Evolutionary conservation across 2,113 vertebrate genomes (phyloP), one percentile per base, ranked within the genome.

Genomic region (Gavia stellata): DNA sequence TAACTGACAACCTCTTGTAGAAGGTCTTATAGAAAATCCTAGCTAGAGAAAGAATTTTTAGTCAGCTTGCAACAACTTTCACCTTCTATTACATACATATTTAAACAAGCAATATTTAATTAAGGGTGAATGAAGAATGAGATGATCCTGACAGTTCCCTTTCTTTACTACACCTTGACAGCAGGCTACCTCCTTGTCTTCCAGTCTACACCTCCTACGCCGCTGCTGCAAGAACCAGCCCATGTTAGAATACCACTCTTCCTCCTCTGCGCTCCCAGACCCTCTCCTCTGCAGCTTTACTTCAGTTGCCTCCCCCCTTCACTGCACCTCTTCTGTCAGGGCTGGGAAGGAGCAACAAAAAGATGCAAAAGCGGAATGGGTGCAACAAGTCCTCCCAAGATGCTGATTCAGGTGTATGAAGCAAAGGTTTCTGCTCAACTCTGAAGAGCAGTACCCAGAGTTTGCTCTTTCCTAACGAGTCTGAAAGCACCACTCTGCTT

Each of bases 141-240:
- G 31, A 65, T 19, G 17, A 84, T 31, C 38, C 21, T 53, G 25
- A 56, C 13, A 47, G 16, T 8, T 73, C 10, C 49, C 62, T 24
- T 31, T 23, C 0, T 0, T 16, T 31, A 40, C 25, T 55, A 58
- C 24, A 58, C 24, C 63, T 0, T 8, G 15, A 40, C 3, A 62
- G 23, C 31, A 83, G 16, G 34, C 24, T 56, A 52, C 17, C 31
- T 72, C 24, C 36, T 47, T 45, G 17, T 15, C 40, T 15, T 53
- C 53, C 33, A 29, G 53, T 3, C 66, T 42, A 21, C 23, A 29
- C 24, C 24, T 55, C 36, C 49, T 17, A 24, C 0, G 0, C 12
- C 17, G 5, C 42, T 53, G 45, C 45, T 83, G 63, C 72, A 71
- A 61, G 52, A 88, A 42, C 11, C 25, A 73, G 31, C 14, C 45